Conservation (phyloP, 1,140 invertebrate genomes). For the Mercenaria mercenaria region DNA sequence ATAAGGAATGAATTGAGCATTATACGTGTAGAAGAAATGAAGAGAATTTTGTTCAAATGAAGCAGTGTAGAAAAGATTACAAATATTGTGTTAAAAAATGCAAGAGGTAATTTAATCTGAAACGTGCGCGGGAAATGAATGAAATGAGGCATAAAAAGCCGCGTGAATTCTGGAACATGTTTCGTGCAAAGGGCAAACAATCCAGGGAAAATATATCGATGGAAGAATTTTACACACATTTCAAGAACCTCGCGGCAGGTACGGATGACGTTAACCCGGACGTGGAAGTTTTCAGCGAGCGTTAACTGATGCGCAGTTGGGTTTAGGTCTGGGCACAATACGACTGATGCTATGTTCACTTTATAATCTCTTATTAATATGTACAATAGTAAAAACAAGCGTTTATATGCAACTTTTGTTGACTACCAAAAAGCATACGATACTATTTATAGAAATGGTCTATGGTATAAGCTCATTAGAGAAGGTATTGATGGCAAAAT, state of each 20-base stretch:
- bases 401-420: background rate
- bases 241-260: background rate
- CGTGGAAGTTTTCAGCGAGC: background rate
- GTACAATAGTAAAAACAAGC: too few relatives aligned
- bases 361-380: too few relatives aligned
- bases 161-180: background rate
- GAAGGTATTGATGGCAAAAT: background rate
- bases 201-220: background rate
- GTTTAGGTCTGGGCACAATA: background rate
- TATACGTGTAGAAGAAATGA: background rate
- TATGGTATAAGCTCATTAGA: background rate
- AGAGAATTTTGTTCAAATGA: background rate
- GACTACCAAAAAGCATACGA: background rate
- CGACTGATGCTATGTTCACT: background rate
- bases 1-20: background rate
- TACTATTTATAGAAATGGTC: background rate
- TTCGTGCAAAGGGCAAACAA: too few relatives aligned
- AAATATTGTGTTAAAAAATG: background rate
- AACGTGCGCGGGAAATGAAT: too few relatives aligned
- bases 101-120: background rate
- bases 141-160: background rate
- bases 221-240: slow-evolving; percentile 16
- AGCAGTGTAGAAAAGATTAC: slow-evolving; percentile 1
- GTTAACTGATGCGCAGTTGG: background rate
- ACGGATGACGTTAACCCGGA: background rate